Percentiles rank a stretch among this genome's conserved stretches.
phyloP scores from a whole-genome alignment of 64 coral and sea anemone species.

The Montipora sp. region DNA sequence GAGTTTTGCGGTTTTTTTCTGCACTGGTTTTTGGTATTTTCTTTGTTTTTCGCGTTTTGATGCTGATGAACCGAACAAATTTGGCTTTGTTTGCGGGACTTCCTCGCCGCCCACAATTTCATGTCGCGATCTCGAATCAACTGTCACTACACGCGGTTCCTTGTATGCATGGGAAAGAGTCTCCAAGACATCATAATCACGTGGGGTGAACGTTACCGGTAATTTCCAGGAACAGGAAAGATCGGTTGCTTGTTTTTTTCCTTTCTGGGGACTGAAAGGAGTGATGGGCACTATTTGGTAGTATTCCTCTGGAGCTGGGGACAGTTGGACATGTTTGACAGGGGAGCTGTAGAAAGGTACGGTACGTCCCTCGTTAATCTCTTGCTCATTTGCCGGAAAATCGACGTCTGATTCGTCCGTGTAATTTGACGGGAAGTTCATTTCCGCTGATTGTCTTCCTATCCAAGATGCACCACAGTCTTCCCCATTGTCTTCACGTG shows the following conservation, averaged over 20 bases:
- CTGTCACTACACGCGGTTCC: conserved; percentile 67
- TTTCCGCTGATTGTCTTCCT: background rate
- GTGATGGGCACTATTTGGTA: conserved; percentile 87
- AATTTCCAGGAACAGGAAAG: conserved; percentile 77
- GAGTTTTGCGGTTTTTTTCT: background rate
- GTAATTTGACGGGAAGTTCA: background rate
- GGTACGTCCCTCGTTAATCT: background rate
- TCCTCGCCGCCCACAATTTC: background rate
- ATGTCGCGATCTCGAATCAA: conserved; percentile 4
- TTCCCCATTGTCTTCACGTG: background rate
- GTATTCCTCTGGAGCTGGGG: conserved; percentile 93
- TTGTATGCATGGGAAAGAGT: conserved; percentile 80
- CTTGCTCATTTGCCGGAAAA: background rate
- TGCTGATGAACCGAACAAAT: background rate
- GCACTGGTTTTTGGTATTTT: background rate
- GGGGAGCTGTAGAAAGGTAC: conserved; percentile 37
- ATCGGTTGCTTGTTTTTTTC: conserved; percentile 35
- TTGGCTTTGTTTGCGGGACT: background rate
- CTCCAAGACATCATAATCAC: conserved; percentile 79
- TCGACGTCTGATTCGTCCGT: conserved; percentile 29
- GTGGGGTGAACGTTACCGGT: conserved; percentile 75
- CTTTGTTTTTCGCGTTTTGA: background rate
- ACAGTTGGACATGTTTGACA: conserved; percentile 63
- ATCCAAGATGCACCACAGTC: conserved; percentile 11
- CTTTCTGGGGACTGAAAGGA: conserved; percentile 63